Conservation (phyloP, 2,113 vertebrate species). For the Oriolus oriolus region DNA sequence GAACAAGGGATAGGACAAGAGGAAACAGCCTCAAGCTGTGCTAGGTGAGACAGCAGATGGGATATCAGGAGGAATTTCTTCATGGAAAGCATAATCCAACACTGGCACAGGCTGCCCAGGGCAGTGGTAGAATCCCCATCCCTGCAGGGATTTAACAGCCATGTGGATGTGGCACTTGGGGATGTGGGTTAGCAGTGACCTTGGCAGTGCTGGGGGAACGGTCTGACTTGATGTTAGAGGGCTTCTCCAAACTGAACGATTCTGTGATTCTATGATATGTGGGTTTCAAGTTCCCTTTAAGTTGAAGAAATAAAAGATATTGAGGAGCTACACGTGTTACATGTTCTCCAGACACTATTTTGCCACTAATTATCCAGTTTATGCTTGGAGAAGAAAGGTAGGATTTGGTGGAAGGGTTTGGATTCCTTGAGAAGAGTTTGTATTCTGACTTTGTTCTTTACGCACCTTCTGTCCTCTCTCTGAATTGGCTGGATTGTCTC, state of each 20-base stretch:
- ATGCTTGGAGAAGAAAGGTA: background rate
- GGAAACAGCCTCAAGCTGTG: background rate
- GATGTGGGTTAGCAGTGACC: background rate
- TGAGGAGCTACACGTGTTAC: fast-evolving
- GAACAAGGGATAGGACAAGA: background rate
- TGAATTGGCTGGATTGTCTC: background rate
- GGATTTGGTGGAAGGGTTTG: background rate
- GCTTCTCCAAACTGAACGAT: background rate
- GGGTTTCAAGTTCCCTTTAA: background rate
- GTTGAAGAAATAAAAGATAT: background rate
- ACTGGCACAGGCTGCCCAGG: background rate
- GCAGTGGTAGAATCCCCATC: background rate
- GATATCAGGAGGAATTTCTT: background rate
- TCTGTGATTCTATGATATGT: no score
- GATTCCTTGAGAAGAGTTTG: background rate
- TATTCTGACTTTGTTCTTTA: background rate
- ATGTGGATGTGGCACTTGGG: background rate
- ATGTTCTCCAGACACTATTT: background rate
- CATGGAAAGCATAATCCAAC: background rate
- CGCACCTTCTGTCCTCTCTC: background rate
- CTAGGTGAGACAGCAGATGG: background rate
- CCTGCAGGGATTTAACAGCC: background rate
- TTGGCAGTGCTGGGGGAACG: background rate
- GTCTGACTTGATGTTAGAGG: background rate
- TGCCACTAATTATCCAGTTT: background rate